phyloP scores from a whole-genome alignment of 1,140 invertebrate species.

The Branchinecta lynchi region DNA sequence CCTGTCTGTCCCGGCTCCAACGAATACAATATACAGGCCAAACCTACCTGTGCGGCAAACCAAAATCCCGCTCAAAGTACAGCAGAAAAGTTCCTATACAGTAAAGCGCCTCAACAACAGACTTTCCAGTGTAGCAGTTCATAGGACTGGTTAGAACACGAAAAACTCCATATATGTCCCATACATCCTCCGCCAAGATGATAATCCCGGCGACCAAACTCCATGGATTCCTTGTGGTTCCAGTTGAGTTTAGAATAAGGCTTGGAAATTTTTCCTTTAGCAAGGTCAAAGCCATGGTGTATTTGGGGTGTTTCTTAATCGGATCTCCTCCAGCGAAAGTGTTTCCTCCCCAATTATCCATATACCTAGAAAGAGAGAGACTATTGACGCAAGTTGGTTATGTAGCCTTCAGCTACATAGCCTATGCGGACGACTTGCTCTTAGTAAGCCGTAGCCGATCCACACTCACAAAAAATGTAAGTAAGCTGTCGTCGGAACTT shows the following conservation, averaged over 20 bases:
- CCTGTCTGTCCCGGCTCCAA: too few relatives aligned
- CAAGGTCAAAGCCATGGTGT: neutral
- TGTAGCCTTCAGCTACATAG: too few relatives aligned
- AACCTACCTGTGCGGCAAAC: conserved; percentile 14
- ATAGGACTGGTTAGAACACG: neutral
- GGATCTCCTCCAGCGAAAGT: too few relatives aligned
- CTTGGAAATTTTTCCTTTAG: neutral
- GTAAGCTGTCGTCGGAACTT: too few relatives aligned
- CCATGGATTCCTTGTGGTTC: conserved; percentile 7
- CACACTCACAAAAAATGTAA: too few relatives aligned
- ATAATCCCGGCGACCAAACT: neutral
- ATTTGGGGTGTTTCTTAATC: too few relatives aligned
- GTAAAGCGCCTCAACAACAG: conserved; percentile 12
- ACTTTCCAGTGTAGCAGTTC: conserved; percentile 11
- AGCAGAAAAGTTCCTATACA: conserved; percentile 13
- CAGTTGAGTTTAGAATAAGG: neutral
- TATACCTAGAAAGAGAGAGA: too few relatives aligned
- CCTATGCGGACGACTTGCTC: too few relatives aligned
- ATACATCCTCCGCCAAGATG: conserved; percentile 8
- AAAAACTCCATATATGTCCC: conserved; percentile 12
- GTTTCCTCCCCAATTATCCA: too few relatives aligned
- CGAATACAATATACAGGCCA: too few relatives aligned
- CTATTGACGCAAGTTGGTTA: too few relatives aligned
- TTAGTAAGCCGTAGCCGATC: too few relatives aligned
- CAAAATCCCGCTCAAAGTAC: neutral